Base-by-base conservation (phyloP, 2,888 invertebrate species). In the Cryptocephalus primarius region DNA sequence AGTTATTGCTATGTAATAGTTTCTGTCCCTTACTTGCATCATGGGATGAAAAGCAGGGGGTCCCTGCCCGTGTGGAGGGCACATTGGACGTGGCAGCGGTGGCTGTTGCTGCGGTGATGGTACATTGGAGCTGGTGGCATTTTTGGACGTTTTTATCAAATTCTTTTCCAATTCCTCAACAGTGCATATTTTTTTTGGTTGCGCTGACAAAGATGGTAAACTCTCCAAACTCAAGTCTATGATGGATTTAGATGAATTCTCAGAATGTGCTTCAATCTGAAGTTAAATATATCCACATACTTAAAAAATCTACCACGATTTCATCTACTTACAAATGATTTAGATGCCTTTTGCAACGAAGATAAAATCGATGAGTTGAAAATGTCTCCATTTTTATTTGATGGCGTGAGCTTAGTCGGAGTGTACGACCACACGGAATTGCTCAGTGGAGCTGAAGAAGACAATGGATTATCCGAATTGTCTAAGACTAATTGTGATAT, bases 141-240 rank as follows among this genome's bases (percentile, higher is more conserved):
- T 12, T 44, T 62, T 61, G 32, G 55, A 58, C 42, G 51, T 57
- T 48, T 77, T 76, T 1, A 82, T 75, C 45, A 85, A 68, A 56
- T 79, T 81, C 39, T 82, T 73, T 62, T 86, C 85, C 60, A 86
- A 56, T 63, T 86, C 85, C 60, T 85, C 84, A 8, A 85, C 82
- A 0, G 84, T 84, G 63, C 82, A 79, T 39, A 81, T 79, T 70
- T 82, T 83, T 63, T 79, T 79, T 6, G 57, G 45, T 13, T 54
- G 54, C 4, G 49, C 42, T 46, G 48, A 40, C 1, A 51, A 38
- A 10, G 50, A 33, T 13, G 47, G 40, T 36, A 34, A 32, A 22
- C 22, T 22, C 22, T 22, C 22, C 22, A 22, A 22, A 22, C 6
- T 22, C 22, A 22, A 6, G 22, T 22, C 22, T 22, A 22, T 43